Percentiles rank a stretch among this genome's conserved stretches.
Conservation (phyloP, 92 coral and sea anemone genomes). For the Phenganax stokvisi region DNA sequence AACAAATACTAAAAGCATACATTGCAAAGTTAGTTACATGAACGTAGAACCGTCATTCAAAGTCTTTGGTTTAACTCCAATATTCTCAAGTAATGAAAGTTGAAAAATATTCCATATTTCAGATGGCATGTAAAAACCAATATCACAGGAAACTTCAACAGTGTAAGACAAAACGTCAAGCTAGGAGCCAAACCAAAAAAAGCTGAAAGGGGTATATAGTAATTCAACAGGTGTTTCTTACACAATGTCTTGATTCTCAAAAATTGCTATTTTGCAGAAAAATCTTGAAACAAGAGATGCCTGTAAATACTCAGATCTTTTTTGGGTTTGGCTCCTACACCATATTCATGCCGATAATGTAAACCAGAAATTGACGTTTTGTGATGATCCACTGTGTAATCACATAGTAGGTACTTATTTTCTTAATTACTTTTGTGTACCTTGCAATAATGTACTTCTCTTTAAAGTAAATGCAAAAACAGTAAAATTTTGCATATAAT, state of each 20-base stretch:
- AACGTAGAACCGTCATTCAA: not conserved
- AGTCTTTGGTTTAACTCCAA: not conserved
- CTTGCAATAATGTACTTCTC: no score
- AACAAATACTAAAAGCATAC: not conserved
- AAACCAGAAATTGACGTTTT: not conserved
- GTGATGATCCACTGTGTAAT: not conserved
- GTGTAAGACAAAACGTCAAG: no score
- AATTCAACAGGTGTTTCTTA: no score
- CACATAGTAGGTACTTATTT: not conserved
- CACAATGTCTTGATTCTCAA: no score
- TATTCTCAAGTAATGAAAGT: not conserved
- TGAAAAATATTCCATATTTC: not conserved
- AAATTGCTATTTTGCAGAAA: not conserved
- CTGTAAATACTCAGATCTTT: not conserved
- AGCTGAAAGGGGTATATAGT: no score
- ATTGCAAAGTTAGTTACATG: not conserved
- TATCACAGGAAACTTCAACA: no score
- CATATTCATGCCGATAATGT: not conserved
- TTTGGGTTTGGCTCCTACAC: not conserved
- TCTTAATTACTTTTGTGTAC: not conserved
- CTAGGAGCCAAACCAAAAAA: no score
- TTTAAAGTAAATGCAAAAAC: no score
- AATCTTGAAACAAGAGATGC: not conserved
- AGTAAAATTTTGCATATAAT: no score
- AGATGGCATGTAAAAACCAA: not conserved